phyloP scores from a whole-genome alignment of 1,140 invertebrate species.

The Papilio machaon region DNA sequence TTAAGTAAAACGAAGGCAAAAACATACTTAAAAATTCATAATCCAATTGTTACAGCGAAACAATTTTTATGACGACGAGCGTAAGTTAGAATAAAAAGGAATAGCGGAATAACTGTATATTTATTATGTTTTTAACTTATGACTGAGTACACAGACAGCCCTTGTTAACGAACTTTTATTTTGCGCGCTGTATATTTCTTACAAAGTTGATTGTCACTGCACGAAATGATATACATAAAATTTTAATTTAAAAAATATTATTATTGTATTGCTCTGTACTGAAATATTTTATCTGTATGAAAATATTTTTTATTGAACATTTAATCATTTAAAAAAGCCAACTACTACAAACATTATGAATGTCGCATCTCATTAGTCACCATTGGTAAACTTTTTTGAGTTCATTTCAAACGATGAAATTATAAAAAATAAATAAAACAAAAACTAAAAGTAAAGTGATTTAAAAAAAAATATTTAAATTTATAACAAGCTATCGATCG shows the following conservation, averaged over 20 bases:
- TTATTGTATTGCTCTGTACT: no score
- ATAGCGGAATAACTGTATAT: constrained; percentile 6
- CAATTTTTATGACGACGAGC: background rate
- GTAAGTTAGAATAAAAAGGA: background rate
- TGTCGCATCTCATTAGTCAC: background rate
- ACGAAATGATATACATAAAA: background rate
- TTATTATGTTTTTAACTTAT: background rate
- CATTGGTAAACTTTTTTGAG: background rate
- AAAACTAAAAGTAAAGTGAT: background rate
- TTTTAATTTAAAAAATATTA: background rate
- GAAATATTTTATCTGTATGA: no score
- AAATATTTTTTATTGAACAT: no score
- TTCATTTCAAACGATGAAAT: background rate
- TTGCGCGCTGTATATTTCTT: background rate
- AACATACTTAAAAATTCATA: constrained; percentile 3
- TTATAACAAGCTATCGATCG: constrained; percentile 19
- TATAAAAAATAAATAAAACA: background rate
- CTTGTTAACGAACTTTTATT: constrained; percentile 2
- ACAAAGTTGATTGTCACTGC: constrained; percentile 8
- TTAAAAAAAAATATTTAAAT: background rate
- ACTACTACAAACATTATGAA: no score
- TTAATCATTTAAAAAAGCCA: no score
- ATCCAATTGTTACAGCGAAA: background rate
- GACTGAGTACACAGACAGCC: background rate
- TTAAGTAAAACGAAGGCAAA: background rate